Base-by-base conservation (phyloP, 1,140 invertebrate species). In the Diorhabda elongata region DNA sequence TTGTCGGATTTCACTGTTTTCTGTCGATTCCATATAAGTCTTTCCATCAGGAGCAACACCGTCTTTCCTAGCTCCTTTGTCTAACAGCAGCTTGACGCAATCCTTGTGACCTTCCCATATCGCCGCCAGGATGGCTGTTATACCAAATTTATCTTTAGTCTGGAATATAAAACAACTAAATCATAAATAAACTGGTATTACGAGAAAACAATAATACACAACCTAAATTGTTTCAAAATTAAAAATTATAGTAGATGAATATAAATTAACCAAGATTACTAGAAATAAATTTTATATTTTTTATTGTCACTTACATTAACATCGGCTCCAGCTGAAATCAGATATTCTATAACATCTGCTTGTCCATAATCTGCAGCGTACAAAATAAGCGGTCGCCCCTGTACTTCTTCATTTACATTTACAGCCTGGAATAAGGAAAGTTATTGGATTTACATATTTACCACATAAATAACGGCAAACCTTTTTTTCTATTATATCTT, bases 311-410 rank as follows among this genome's bases (percentile, higher is more conserved):
- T 91, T 88, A 98, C 95, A 89, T 98, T 95, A 42, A 95, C 90
- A 85, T 97, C 88, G 64, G 95, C 95, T 76, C 95, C 95, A 84
- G 92, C 93, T 42, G 89, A 86, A 68, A 97, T 83, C 71, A 98
- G 86, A 81, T 92, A 97, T 80, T 92, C 87, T 60, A 98, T 87
- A n/a, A 98, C 93, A 80, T 93, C 92, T 64, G 84, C 86, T 81
- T 98, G 96, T 0, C 96, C 96, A 85, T 97, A 98, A 84, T 98
- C 96, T 61, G 96, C 95, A 56, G 96, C 96, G 85, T 95, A 95
- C 81, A 95, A 90, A 67, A 96, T 85, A 26, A 92, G 92, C 69
- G 88, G 90, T 75, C 94, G 85, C 58, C 94, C 93, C 82, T 96
- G 92, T 62, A 96, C 92, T 77, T 90, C 85, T 76, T 89, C 85